Evolutionary conservation across 2,113 vertebrate species (phyloP).

Genomic region (Channa argus): DNA sequence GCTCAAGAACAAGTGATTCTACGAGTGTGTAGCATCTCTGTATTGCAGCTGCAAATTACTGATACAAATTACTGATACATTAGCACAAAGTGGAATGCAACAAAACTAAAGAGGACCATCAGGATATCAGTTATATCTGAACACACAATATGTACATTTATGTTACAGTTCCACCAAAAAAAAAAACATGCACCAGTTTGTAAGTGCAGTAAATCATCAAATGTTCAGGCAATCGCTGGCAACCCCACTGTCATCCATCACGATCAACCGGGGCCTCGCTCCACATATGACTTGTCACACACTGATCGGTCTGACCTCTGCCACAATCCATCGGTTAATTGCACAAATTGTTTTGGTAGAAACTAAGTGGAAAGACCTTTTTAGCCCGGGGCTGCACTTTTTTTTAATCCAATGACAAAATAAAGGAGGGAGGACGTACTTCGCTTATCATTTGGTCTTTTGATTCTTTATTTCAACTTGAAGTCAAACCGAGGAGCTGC

Average conservation of each 20-base stretch:
- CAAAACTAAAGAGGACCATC: too few species aligned
- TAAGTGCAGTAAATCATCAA: background rate
- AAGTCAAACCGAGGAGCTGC: background rate
- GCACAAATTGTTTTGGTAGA: background rate
- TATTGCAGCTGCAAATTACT: too few species aligned
- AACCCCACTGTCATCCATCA: background rate
- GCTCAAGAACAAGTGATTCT: too few species aligned
- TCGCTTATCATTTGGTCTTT: background rate
- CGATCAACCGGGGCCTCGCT: background rate
- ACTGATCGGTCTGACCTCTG: constrained; percentile 13
- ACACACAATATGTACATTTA: too few species aligned
- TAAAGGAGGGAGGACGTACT: background rate
- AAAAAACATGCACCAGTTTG: background rate
- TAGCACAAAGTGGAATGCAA: too few species aligned
- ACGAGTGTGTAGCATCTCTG: too few species aligned
- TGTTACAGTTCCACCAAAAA: too few species aligned
- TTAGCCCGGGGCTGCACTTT: too few species aligned
- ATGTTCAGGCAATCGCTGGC: background rate
- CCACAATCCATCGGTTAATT: background rate
- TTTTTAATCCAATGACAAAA: too few species aligned
- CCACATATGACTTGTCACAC: background rate
- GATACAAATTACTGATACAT: too few species aligned
- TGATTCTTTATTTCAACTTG: constrained; percentile 4
- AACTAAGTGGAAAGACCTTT: background rate
- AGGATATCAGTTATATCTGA: too few species aligned